Evolutionary conservation across 2,888 invertebrate species (phyloP).

Genomic region (Thecophora atra): DNA sequence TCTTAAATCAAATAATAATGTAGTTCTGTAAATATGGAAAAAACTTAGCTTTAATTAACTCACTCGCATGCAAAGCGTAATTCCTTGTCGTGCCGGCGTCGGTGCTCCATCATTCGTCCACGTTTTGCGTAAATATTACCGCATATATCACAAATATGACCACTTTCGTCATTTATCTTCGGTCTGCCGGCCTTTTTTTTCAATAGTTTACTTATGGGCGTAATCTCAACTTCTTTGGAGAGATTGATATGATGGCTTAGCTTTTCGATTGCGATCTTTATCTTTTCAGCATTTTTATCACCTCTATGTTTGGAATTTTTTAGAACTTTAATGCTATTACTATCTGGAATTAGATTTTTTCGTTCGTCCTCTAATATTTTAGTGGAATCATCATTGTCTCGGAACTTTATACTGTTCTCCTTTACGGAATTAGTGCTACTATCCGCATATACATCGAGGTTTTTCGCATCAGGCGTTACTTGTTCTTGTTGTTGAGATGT

Average conservation of each 20-base stretch:
- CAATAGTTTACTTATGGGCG: neutral
- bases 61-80: conserved; percentile 60
- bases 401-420: conserved; percentile 10
- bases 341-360: neutral
- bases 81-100: conserved; percentile 56
- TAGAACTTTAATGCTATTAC: no score
- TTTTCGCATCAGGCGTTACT: neutral
- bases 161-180: conserved; percentile 47
- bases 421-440: neutral
- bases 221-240: neutral
- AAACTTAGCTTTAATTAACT: conserved; percentile 42
- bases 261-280: conserved; percentile 24
- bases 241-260: neutral
- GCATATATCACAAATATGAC: conserved; percentile 61
- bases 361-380: conserved; percentile 7
- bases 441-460: conserved; percentile 25
- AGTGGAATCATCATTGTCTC: neutral
- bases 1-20: conserved; percentile 44
- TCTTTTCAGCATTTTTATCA: neutral
- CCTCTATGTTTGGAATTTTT: neutral
- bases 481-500: neutral
- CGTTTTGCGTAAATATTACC: conserved; percentile 61
- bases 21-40: neutral
- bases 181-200: conserved; percentile 14
- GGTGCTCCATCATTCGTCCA: conserved; percentile 61